phyloP scores from a whole-genome alignment of 2,113 vertebrate species.

The Mus musculus region DNA sequence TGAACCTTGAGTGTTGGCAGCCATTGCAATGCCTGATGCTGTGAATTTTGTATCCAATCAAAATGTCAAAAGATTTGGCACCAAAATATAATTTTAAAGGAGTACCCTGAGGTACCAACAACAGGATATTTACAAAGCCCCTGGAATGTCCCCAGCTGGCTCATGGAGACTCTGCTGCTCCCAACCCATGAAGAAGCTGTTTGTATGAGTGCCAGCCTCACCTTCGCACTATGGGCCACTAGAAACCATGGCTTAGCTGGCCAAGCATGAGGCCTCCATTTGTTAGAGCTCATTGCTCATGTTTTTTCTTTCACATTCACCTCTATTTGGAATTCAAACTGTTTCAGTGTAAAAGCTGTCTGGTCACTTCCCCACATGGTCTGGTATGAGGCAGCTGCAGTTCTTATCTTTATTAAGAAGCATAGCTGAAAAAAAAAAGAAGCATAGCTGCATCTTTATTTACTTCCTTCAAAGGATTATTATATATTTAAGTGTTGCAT shows the following conservation, averaged over 20 bases:
- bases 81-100: slow-evolving; percentile 68
- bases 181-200: slow-evolving; percentile 26
- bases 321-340: not conserved
- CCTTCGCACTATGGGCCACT: not conserved
- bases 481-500: not conserved
- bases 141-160: slow-evolving; percentile 25
- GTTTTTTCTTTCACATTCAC: slow-evolving; percentile 31
- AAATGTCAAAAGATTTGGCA: slow-evolving; percentile 74
- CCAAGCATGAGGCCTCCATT: not conserved
- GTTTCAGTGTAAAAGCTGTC: not conserved
- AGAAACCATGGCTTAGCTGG: not conserved
- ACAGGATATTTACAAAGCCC: not conserved
- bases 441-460: not conserved
- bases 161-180: not conserved
- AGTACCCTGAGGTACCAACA: not conserved
- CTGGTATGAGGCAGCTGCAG: not conserved
- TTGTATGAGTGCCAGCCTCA: fast-evolving
- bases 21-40: slow-evolving; percentile 40
- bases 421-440: too few relatives aligned
- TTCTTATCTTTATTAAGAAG: not conserved
- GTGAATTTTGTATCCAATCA: slow-evolving; percentile 70
- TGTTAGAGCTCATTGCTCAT: not conserved
- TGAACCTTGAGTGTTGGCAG: not conserved
- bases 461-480: not conserved
- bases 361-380: not conserved